Conservation (phyloP, 2,113 vertebrate species). For the Podarcis muralis region DNA sequence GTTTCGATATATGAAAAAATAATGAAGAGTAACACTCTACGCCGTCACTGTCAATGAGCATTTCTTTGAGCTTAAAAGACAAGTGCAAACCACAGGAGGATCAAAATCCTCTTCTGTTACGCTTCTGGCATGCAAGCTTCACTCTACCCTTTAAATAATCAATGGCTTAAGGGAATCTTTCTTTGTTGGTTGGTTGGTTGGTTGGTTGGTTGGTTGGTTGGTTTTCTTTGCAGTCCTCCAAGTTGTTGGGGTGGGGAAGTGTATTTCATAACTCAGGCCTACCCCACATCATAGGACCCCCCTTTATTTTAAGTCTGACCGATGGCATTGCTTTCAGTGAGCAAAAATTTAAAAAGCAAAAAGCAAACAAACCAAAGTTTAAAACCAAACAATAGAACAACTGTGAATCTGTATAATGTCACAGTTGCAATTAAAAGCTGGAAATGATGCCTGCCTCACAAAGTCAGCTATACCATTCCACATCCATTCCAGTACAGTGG, state of each 20-base stretch:
- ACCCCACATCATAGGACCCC: neutral
- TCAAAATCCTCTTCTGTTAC: neutral
- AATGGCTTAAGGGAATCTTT: neutral
- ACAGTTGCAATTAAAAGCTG: no score
- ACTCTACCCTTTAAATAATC: slow-evolving; percentile 4
- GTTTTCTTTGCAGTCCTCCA: slow-evolving; percentile 17
- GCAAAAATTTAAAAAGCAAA: no score
- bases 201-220: neutral
- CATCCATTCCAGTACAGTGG: neutral
- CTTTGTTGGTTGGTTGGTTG: no score
- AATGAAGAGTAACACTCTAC: neutral
- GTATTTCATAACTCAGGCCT: neutral
- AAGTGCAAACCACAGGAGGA: neutral
- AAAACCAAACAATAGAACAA: no score
- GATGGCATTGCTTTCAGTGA: neutral
- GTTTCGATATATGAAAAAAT: neutral
- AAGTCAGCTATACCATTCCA: neutral
- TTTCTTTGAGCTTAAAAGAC: slow-evolving; percentile 1
- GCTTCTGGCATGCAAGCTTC: neutral
- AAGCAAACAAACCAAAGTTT: no score
- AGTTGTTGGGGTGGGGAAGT: neutral
- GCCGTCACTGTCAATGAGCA: neutral
- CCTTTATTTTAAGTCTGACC: slow-evolving; percentile 6
- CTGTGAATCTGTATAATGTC: no score
- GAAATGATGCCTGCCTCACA: no score